Evolutionary conservation across 2,888 invertebrate genomes (phyloP).

Genomic region (Actias luna): DNA sequence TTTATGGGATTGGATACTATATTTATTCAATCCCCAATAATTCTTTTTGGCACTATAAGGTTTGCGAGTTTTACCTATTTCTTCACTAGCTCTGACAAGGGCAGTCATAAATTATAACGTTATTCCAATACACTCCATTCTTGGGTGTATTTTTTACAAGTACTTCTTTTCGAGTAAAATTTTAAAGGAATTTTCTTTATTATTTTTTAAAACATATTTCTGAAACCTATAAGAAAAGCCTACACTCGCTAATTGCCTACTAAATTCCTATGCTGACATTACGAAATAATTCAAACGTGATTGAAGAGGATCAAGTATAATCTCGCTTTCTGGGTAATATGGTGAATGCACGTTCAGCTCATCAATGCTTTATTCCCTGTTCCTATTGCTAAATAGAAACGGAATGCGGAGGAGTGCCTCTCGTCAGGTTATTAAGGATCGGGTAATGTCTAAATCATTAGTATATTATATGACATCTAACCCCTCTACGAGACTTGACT

Average conservation of each 20-base stretch:
- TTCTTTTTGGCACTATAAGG: background rate
- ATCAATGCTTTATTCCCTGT: background rate
- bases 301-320: background rate
- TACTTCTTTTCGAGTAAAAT: background rate
- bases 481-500: background rate
- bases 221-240: too few species aligned
- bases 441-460: background rate
- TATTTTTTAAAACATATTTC: too few species aligned
- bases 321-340: background rate
- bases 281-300: background rate
- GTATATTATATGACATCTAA: background rate
- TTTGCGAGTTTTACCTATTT: background rate
- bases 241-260: too few species aligned
- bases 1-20: background rate
- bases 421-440: background rate
- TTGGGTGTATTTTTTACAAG: background rate
- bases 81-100: background rate
- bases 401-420: background rate
- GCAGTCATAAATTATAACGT: too few species aligned
- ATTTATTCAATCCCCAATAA: background rate
- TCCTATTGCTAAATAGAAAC: background rate
- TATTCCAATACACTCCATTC: too few species aligned
- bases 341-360: background rate
- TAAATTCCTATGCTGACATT: background rate
- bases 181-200: background rate